Base-by-base conservation (phyloP, 2,113 vertebrate species). In the Rhinolophus sinicus region DNA sequence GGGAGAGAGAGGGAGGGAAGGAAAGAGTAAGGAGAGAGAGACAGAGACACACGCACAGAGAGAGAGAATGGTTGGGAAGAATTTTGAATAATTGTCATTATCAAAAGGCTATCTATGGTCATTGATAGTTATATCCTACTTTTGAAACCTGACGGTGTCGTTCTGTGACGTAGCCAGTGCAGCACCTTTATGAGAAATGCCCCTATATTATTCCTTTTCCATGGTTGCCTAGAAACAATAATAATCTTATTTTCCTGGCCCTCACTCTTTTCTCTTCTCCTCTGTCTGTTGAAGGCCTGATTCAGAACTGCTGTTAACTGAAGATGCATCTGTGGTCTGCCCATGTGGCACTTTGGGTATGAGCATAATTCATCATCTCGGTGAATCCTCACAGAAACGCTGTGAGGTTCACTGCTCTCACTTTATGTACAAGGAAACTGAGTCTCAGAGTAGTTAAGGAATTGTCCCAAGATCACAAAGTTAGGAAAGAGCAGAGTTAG, bases 221-320 rank as follows among this genome's bases (percentile, higher is more conserved):
- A 21, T 67, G 88, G 97, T 97, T 98, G 95, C 95, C 89, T 96
- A 52, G 95, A 93, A 94, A 97, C 85, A 21, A 56, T 90, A 77
- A 64, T 92, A 85, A 95, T 89, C 83, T 97, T 81, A 64, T 96
- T 96, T 97, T 75, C 73, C 60, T 87, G 83, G 75, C 9, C 82
- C 35, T 91, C 30, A 54, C 78, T 93, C 87, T 60, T 67, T 88
- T 90, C 56, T 93, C 28, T 35, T 58, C 62, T 83, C 65, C 60
- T 88, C 67, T 33, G 19, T 72, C 77, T 92, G 33, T 64, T 44
- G 70, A 47, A 3, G 85, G 58, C 72, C 88, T 54, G 83, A 35
- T 85, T 93, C 50, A 64, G 92, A 83, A 22, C 64, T 54, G 52
- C 30, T 24, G 24, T 21, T 50, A 44, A 88, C 75, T 14, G n/a